Evolutionary conservation across 2,113 vertebrate genomes (phyloP), one percentile per base, ranked within the genome.

Genomic region (Hyaena hyaena): DNA sequence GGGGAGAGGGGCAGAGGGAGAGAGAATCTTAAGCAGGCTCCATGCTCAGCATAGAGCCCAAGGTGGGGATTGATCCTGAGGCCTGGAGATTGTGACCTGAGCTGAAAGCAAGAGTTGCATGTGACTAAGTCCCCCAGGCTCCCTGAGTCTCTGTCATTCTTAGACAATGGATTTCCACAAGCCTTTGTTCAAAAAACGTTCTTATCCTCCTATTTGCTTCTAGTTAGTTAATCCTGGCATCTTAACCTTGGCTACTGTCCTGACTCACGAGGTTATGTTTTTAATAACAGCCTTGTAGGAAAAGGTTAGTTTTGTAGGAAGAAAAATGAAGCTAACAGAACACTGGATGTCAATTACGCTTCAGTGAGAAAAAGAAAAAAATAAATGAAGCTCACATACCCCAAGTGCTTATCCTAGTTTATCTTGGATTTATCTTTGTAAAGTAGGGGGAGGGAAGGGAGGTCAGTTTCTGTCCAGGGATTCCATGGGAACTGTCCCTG

Each of bases 381-480:
- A 61, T 0, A 23, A 23, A 24, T 7, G 21, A 61, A 50, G 26
- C 71, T 61, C 5, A 3, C 11, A 35, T 28, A 21, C 23, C 12
- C 1, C 53, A 33, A 11, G 66, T 0, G 1, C 9, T 21, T 15
- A 43, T 15, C 19, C 50, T 5, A 0, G 28, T 77, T 50, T n/a
- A 35, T 53, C 61, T 16, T 0, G 35, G 50, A 12, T n/a, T 63
- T 69, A 26, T 71, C 48, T 45, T 3, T 31, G 43, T 39, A 31
- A 55, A 55, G 88, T 9, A 1, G 55, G 81, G 66, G 31, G 6
- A 2, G 33, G 77, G 45, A 2, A 33, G 26, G 69, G 39, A 71
- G 50, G 58, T 9, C 11, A 26, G 0, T 10, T 33, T 24, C 24
- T 7, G 31, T 28, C 92, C 1, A 14, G 76, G 15, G 6, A 9